Evolutionary conservation across 2,113 vertebrate genomes (phyloP), one percentile per base, ranked within the genome.

Genomic region (Melanerpes aurifrons): DNA sequence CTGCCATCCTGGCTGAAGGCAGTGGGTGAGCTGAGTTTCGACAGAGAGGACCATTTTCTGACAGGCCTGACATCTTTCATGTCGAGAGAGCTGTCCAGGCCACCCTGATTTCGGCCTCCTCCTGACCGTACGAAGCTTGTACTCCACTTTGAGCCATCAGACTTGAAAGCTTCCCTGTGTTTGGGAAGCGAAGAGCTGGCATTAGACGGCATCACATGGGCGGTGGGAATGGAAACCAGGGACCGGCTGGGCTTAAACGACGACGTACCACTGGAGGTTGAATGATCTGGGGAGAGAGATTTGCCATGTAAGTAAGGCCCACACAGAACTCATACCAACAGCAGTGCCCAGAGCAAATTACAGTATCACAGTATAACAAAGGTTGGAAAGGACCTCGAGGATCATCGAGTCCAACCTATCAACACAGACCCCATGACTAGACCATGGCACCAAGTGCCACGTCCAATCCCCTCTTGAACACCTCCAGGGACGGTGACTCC

Each of bases 11-110:
- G 96, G 85, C 71, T 96, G 69, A 89, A 97, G 61, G 96, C 97
- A n/a, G 96, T 97, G 6, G 97, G 96, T n/a, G 89, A 93, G 73
- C 92, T 97, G 89, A 99, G 98, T 71, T 97, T 98, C 61, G 98
- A 98, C 80, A 99, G 96, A n/a, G 98, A 99, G n/a, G 99, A 99
- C 98, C 98, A 99, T 85, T 98, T 99, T 74, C 99, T 97, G 54
- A 99, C 97, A 14, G 98, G 98, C 53, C 97, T 98, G 28, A 97
- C 96, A 70, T 98, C 98, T 94, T 98, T 99, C 98, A 98, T 99
- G 93, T 99, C 98, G 81, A 98, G 97, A 40, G 97, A 97, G 69
- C 92, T 93, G 89, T 98, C 97, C 83, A 95, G 89, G 13, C 94
- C 87, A 31, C 95, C 94, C 22, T 87, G 95, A 90, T 87, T 94